Evolutionary conservation across 2,113 vertebrate genomes (phyloP), one percentile per base, ranked within the genome.

Genomic region (Poeciliopsis prolifica): DNA sequence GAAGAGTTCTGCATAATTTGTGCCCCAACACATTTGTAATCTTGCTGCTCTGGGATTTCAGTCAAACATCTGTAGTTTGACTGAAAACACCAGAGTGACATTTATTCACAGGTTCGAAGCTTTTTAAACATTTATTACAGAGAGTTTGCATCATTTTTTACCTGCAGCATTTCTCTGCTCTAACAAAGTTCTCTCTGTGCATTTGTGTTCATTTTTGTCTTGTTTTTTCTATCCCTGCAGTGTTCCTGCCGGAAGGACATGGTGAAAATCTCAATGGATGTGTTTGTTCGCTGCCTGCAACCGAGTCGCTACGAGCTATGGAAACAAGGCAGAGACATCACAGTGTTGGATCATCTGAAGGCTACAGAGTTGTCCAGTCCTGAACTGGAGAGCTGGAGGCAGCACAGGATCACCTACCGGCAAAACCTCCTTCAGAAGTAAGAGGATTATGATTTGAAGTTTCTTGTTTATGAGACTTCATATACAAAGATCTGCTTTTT

Each of bases 181-280:
- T 80, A 42, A 78, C 26, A 14, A 15, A 19, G 19, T 63, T 40
- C 31, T 30, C 54, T 67, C 19, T 44, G 24, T 29, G 12, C 58
- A 8, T 69, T 15, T 65, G 3, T 15, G 4, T 42, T 42, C 14
- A 42, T 42, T 33, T 14, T 48, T 19, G 44, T 17, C 40, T 15
- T 42, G 4, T 48, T 48, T 48, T 4, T 8, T 68, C n/a, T 44
- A n/a, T 22, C 19, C 71, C 37, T 48, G 0, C 85, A 99, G 98
- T 99, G 98, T 71, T 94, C 97, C 0, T 99, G 98, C 84, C 96
- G 97, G 29, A 98, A 98, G 80, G 97, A 99, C 93, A 99, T 97
- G 96, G 98, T 99, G 86, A 99, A 99, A 95, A 99, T 99, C 90
- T 98, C 97, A 73, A 99, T 99, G 98, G 98, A 99, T 0, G 97